Conservation (phyloP, 2,888 invertebrate genomes). For the Agapetus fuscipes region DNA sequence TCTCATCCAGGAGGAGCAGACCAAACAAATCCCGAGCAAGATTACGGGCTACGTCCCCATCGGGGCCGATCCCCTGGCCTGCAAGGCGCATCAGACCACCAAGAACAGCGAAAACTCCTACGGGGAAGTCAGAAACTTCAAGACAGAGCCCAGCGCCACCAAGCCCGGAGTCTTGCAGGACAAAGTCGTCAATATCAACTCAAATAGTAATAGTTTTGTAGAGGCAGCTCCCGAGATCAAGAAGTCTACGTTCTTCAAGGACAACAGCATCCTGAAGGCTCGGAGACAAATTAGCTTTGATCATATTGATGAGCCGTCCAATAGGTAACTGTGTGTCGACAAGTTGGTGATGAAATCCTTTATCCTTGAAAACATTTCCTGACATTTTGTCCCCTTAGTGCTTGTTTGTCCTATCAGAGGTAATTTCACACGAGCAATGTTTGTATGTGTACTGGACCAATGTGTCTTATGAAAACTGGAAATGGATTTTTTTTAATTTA, state of each 20-base stretch:
- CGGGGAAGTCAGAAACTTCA: constrained; percentile 24
- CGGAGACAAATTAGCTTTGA: constrained; percentile 53
- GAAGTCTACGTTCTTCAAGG: constrained; percentile 38
- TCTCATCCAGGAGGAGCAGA: constrained; percentile 43
- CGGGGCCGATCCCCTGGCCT: constrained; percentile 19
- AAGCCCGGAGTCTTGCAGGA: constrained; percentile 39
- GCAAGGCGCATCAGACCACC: constrained; percentile 21
- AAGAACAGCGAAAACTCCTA: constrained; percentile 40
- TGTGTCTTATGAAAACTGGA: too few species aligned
- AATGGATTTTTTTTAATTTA: too few species aligned
- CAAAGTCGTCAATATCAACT: constrained; percentile 38
- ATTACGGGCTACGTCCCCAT: constrained; percentile 44
- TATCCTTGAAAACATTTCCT: too few species aligned
- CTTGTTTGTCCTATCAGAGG: too few species aligned
- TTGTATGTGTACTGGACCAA: too few species aligned
- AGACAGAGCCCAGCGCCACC: constrained; percentile 32
- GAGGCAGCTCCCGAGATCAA: constrained; percentile 29
- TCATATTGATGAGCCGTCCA: constrained; percentile 38
- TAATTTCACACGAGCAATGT: too few species aligned
- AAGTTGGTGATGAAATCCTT: too few species aligned
- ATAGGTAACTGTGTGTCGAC: constrained; percentile 37
- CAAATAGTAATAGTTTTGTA: constrained; percentile 34
- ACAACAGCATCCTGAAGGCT: constrained; percentile 42
- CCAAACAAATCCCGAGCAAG: constrained; percentile 12
- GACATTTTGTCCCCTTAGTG: too few species aligned